Conservation (phyloP, 2,888 invertebrate genomes). For the Cerastis leucographa region DNA sequence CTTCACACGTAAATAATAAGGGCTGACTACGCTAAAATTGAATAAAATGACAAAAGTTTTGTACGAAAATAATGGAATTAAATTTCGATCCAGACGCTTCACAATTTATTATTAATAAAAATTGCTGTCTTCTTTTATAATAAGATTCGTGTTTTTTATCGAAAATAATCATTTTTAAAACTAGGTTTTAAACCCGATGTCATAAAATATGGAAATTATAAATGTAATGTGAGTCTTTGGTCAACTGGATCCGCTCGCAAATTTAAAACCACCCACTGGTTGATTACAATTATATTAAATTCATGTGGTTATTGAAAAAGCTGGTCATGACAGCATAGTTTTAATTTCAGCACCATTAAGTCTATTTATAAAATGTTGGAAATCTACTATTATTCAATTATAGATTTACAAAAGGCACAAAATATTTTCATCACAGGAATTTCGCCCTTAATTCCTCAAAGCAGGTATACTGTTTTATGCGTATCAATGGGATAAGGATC, state of each 20-base stretch:
- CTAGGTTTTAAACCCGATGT: background rate
- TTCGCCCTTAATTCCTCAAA: background rate
- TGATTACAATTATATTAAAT: background rate
- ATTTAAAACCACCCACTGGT: background rate
- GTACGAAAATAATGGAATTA: conserved; percentile 29
- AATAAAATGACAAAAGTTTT: conserved; percentile 30
- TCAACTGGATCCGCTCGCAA: background rate
- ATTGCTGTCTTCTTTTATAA: conserved; percentile 16
- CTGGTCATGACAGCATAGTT: background rate
- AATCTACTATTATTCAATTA: background rate
- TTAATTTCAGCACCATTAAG: background rate
- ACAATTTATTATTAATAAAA: conserved; percentile 26
- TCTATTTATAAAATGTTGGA: background rate
- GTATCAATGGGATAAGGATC: background rate
- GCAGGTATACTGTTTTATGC: background rate
- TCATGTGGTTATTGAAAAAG: background rate
- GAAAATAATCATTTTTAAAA: background rate
- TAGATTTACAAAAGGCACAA: background rate
- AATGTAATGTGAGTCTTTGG: background rate
- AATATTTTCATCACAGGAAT: background rate
- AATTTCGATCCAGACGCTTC: conserved; percentile 19
- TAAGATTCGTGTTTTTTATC: background rate
- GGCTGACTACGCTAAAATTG: conserved; percentile 15
- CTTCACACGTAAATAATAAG: conserved; percentile 21
- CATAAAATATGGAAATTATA: background rate